Percentiles rank a stretch among this genome's conserved stretches.
phyloP scores from a whole-genome alignment of 92 coral and sea anemone species.

The Diadumene lineata region DNA sequence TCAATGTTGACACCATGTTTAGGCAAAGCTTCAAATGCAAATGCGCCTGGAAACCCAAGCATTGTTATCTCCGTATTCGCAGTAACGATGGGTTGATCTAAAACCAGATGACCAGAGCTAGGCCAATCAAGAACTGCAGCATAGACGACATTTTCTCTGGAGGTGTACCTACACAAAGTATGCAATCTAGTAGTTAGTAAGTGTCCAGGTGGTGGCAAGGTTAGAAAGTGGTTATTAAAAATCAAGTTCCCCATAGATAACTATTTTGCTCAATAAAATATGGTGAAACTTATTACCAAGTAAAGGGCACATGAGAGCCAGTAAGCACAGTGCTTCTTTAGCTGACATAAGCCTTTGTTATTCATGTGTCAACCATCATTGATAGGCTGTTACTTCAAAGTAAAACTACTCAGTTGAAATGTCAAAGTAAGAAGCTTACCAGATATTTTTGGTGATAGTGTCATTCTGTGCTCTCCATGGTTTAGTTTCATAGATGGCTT shows the following conservation, averaged over 20 bases:
- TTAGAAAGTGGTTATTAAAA: too few relatives aligned
- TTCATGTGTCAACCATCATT: neutral
- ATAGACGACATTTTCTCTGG: slow-evolving; percentile 48
- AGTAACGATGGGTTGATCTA: slow-evolving; percentile 49
- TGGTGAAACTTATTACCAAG: too few relatives aligned
- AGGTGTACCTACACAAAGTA: slow-evolving; percentile 71
- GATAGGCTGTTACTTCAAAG: too few relatives aligned
- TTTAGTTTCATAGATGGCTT: slow-evolving; percentile 79
- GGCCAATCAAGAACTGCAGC: slow-evolving; percentile 89
- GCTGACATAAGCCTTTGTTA: neutral
- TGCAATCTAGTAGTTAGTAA: too few relatives aligned
- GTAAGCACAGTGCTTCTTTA: neutral
- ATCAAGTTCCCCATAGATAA: too few relatives aligned
- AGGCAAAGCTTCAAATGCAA: slow-evolving; percentile 54
- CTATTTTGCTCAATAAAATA: too few relatives aligned
- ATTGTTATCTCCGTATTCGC: slow-evolving; percentile 55
- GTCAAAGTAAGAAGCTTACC: slow-evolving; percentile 55
- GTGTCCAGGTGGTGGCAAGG: too few relatives aligned
- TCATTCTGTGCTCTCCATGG: slow-evolving; percentile 98
- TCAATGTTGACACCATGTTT: slow-evolving; percentile 58
- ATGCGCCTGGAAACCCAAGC: slow-evolving; percentile 54
- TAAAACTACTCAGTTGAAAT: too few relatives aligned
- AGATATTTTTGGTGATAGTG: slow-evolving; percentile 65
- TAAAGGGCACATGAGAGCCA: neutral
- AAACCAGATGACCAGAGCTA: slow-evolving; percentile 31